These are phyloP conservation scores for Sthenelais limicola DNA, from an alignment of 2,888 invertebrate genomes.

Conservation along the genomic window DNA sequence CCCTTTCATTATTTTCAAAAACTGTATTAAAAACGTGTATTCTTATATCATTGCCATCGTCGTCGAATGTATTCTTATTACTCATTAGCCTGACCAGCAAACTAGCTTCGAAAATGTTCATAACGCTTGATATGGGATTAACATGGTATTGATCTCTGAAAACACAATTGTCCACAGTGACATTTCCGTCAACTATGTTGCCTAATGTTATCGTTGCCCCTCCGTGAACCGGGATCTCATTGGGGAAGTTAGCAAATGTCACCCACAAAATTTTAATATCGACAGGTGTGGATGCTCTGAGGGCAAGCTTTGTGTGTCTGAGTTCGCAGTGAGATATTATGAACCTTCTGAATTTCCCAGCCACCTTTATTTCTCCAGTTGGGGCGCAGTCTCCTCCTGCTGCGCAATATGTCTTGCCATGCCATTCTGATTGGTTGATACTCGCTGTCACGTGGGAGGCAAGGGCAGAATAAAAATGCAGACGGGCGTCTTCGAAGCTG, in stretches of 20 bases:
- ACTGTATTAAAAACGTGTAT: conserved; percentile 22
- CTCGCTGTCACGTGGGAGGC: conserved; percentile 2
- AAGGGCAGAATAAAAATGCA: conserved; percentile 23
- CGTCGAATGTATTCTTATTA: conserved; percentile 33
- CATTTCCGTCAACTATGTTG: conserved; percentile 27
- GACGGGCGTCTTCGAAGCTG: conserved; percentile 23
- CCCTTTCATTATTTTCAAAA: conserved; percentile 42
- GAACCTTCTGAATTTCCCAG: conserved; percentile 15
- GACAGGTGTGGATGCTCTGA: conserved; percentile 21
- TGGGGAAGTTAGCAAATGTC: conserved; percentile 12
- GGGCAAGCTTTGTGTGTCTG: conserved; percentile 35
- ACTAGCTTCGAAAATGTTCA: conserved; percentile 51
- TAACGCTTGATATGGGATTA: conserved; percentile 48
- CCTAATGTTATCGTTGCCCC: conserved; percentile 44
- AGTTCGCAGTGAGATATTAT: conserved; percentile 21
- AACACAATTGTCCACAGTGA: conserved; percentile 40
- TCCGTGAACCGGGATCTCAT: conserved; percentile 38
- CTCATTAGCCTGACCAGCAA: conserved; percentile 44
- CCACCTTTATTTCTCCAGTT: conserved; percentile 35
- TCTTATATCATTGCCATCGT: conserved; percentile 34
- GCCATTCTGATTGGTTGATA: conserved; percentile 24
- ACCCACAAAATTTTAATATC: conserved; percentile 30
- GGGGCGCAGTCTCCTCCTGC: conserved; percentile 26
- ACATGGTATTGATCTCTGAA: conserved; percentile 47
- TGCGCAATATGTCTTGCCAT: conserved; percentile 22